Percentiles rank a stretch among this genome's conserved stretches.
Evolutionary conservation across 2,113 vertebrate genomes (phyloP).

Genomic region (Terrapene triunguis): DNA sequence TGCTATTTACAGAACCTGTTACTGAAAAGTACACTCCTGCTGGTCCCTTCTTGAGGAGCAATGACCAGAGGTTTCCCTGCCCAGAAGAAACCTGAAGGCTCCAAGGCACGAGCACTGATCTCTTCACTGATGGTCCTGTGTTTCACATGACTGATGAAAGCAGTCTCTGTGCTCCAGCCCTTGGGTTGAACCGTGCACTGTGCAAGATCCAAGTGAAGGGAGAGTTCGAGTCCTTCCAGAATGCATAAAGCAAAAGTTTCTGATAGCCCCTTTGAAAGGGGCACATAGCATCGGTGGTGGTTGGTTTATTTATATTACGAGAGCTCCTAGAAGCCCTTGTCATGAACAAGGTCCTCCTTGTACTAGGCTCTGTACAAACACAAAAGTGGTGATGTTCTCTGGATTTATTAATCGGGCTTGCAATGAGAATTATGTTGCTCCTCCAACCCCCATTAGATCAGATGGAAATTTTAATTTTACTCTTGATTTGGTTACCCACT

Average conservation of each 20-base stretch:
- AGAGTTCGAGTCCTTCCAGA: neutral
- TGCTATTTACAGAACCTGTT: neutral
- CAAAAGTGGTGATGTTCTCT: neutral
- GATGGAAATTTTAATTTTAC: neutral
- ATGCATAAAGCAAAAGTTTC: neutral
- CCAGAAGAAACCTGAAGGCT: neutral
- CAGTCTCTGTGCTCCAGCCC: neutral
- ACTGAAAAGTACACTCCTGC: neutral
- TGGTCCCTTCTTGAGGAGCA: neutral
- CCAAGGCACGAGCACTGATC: neutral
- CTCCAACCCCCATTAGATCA: neutral
- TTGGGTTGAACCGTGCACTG: neutral
- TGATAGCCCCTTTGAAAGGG: neutral
- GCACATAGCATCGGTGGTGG: neutral
- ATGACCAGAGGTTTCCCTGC: neutral
- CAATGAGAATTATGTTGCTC: neutral
- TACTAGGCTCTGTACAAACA: neutral
- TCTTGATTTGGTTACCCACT: neutral
- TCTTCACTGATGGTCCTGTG: neutral
- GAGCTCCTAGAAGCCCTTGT: neutral
- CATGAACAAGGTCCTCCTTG: neutral
- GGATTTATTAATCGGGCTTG: neutral
- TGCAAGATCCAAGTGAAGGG: neutral
- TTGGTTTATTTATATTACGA: neutral
- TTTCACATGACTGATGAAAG: neutral